Conservation (phyloP, 1,140 invertebrate genomes). For the Pissodes strobi region DNA sequence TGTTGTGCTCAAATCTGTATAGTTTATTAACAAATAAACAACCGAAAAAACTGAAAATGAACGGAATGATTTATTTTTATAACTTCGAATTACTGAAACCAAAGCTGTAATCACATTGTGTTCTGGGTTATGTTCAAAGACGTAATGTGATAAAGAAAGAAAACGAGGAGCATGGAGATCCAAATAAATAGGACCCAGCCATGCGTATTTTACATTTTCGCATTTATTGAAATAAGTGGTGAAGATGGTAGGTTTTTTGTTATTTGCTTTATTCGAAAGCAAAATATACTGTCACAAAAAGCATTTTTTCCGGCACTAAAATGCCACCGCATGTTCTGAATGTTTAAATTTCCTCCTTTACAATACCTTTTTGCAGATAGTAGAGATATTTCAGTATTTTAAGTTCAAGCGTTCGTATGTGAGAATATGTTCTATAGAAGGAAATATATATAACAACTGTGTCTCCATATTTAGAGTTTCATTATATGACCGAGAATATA, state of each 20-base stretch:
- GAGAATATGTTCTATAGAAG: not conserved
- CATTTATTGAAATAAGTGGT: conserved; percentile 9
- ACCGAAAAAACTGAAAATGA: not conserved
- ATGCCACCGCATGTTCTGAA: conserved; percentile 7
- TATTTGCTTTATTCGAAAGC: not conserved
- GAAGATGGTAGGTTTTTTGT: not conserved
- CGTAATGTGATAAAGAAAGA: not conserved
- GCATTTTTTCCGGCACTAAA: conserved; percentile 7
- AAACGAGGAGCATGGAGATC: not conserved
- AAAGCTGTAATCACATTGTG: conserved; percentile 20
- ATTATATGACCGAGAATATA: too few relatives aligned
- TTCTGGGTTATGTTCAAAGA: conserved; percentile 9
- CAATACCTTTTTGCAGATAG: conserved; percentile 14
- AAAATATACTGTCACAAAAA: not conserved
- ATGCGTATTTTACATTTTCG: not conserved
- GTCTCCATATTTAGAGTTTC: too few relatives aligned
- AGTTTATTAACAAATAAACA: not conserved
- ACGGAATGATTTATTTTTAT: not conserved
- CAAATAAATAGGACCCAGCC: conserved; percentile 7
- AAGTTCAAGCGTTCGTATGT: conserved; percentile 1
- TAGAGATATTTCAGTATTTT: conserved; percentile 19
- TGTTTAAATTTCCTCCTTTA: conserved; percentile 12
- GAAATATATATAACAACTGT: conserved; percentile 14
- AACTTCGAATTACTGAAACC: conserved; percentile 8
- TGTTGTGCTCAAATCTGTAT: not conserved